Conservation (phyloP, 2,797 vertebrate species). For the Knipowitschia caucasica region DNA sequence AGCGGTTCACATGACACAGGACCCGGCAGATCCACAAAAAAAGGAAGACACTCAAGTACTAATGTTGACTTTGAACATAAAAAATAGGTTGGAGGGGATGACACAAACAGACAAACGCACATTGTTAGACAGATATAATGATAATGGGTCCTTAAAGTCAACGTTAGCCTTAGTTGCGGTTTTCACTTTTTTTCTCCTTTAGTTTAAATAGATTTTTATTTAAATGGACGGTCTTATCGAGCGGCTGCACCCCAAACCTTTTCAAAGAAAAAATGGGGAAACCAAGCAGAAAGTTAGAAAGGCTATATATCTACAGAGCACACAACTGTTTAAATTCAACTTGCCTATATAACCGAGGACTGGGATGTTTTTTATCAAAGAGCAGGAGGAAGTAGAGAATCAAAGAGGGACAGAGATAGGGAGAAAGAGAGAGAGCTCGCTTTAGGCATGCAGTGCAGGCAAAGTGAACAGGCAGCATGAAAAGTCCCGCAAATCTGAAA, state of each 20-base stretch:
- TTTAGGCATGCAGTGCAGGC: constrained; percentile 79
- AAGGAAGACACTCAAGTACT: constrained; percentile 73
- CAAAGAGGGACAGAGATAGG: constrained; percentile 45
- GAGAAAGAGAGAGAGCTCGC: constrained; percentile 70
- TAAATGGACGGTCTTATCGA: constrained; percentile 43
- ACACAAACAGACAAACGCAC: constrained; percentile 74
- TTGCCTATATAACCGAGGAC: constrained; percentile 48
- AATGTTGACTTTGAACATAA: constrained; percentile 81
- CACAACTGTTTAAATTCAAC: constrained; percentile 43
- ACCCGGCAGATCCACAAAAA: constrained; percentile 77
- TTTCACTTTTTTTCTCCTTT: constrained; percentile 27
- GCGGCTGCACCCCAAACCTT: constrained; percentile 72
- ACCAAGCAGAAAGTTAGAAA: constrained; percentile 58
- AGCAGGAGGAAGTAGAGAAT: constrained; percentile 37
- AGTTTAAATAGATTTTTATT: constrained; percentile 35
- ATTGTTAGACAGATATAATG: constrained; percentile 79
- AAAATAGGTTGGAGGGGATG: constrained; percentile 66
- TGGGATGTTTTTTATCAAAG: constrained; percentile 34
- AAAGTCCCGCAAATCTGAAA: constrained; percentile 58
- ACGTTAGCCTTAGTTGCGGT: constrained; percentile 71
- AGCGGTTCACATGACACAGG: constrained; percentile 71
- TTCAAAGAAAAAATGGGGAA: constrained; percentile 52
- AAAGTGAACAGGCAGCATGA: constrained; percentile 78
- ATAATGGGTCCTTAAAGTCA: constrained; percentile 81
- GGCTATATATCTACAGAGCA: constrained; percentile 43